A percentile compares a stretch with the other conserved stretches of the same genome.
These are phyloP conservation scores for Pangasius sanitwongsei DNA, from an alignment of 2,797 vertebrate species.

Conservation along the genomic window DNA sequence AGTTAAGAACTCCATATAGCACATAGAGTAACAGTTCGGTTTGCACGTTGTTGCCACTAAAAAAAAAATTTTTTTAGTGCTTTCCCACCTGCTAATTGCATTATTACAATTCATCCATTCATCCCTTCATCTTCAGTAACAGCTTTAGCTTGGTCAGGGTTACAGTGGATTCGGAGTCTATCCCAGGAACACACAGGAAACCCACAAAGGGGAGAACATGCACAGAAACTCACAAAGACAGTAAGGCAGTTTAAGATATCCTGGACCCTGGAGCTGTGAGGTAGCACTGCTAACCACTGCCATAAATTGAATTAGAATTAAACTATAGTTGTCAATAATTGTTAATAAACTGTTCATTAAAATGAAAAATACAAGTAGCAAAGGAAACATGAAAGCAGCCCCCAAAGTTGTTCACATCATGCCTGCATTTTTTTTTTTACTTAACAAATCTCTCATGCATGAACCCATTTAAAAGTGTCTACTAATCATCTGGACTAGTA, in stretches of 20 bases:
- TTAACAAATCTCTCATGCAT: not conserved
- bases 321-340: not conserved
- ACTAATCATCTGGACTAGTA: not conserved
- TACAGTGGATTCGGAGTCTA: not conserved
- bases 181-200: not conserved
- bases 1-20: not conserved
- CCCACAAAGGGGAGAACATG: not conserved
- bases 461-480: not conserved
- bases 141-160: not conserved
- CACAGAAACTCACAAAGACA: not conserved
- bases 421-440: not conserved
- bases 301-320: not conserved
- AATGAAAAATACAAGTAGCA: not conserved
- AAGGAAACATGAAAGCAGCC: not conserved
- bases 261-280: not conserved
- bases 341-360: not conserved
- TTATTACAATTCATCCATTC: not conserved
- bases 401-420: not conserved
- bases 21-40: not conserved
- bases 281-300: not conserved
- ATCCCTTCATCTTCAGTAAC: not conserved
- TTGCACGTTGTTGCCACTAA: not conserved
- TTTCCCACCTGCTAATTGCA: not conserved
- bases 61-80: not conserved
- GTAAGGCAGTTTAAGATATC: not conserved